Percentiles rank a stretch among this genome's conserved stretches.
Evolutionary conservation across 2,113 vertebrate species (phyloP).

Genomic region (Macrotis lagotis): DNA sequence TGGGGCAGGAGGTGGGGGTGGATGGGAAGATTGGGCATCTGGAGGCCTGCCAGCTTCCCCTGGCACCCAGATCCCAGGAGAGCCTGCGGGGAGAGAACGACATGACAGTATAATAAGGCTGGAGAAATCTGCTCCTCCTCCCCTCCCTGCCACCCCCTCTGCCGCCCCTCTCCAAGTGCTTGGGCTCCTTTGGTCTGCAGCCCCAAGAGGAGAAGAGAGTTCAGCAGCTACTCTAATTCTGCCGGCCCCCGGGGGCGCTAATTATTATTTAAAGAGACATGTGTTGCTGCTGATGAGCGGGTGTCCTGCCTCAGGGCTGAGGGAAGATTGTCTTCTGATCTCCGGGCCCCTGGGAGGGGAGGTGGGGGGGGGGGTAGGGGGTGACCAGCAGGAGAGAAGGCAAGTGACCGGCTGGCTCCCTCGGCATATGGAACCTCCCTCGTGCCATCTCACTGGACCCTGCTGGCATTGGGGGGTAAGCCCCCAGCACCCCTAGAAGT

Average conservation of each 20-base stretch:
- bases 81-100: slow-evolving; percentile 5
- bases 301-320: neutral
- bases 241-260: neutral
- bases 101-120: slow-evolving; percentile 39
- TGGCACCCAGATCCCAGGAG: slow-evolving; percentile 22
- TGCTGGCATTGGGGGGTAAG: neutral
- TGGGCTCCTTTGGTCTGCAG: neutral
- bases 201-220: neutral
- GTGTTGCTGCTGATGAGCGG: neutral
- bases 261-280: slow-evolving; percentile 13
- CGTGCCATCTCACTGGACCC: neutral
- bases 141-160: slow-evolving; percentile 12
- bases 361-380: neutral
- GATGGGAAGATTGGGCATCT: neutral
- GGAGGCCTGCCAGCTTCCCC: neutral
- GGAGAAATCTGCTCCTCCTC: slow-evolving; percentile 38
- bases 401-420: neutral
- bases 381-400: neutral
- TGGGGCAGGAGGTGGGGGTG: slow-evolving; percentile 5
- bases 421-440: neutral
- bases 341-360: neutral
- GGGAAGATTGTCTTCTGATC: neutral
- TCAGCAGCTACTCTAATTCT: neutral
- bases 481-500: neutral
- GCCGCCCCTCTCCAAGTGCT: neutral